These are phyloP conservation scores for Leptopilina syphax DNA, from an alignment of 2,888 invertebrate species.

Conservation along the genomic window DNA sequence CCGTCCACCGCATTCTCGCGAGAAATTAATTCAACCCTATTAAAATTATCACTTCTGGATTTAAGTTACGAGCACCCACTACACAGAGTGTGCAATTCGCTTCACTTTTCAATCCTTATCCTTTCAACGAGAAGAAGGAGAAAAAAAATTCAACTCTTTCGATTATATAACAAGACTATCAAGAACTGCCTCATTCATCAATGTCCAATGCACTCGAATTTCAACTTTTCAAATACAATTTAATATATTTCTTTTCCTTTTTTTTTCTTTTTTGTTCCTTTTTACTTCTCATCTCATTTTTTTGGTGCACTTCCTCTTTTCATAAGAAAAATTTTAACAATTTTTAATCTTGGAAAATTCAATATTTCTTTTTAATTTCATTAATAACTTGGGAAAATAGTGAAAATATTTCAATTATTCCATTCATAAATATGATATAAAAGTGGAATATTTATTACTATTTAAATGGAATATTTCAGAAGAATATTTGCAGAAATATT, in stretches of 20 bases:
- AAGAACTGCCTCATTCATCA: constrained; percentile 10
- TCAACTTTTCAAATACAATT: constrained; percentile 15
- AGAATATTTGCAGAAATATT: no score
- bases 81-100: not conserved
- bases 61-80: constrained; percentile 63
- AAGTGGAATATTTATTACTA: no score
- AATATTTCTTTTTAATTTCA: no score
- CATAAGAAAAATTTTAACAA: no score
- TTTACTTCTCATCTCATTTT: no score
- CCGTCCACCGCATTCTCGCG: constrained; percentile 62
- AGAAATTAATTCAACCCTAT: constrained; percentile 68
- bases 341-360: no score
- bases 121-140: not conserved
- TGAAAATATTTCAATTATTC: no score
- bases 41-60: constrained; percentile 68
- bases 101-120: constrained; percentile 21
- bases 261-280: not conserved
- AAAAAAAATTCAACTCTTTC: constrained; percentile 7
- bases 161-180: constrained; percentile 21
- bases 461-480: no score
- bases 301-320: no score
- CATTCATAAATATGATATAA: no score
- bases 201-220: constrained; percentile 13
- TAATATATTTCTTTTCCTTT: not conserved
- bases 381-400: no score